These are phyloP conservation scores for Brachionus rubens DNA, from an alignment of 1,140 invertebrate species.

Conservation along the genomic window DNA sequence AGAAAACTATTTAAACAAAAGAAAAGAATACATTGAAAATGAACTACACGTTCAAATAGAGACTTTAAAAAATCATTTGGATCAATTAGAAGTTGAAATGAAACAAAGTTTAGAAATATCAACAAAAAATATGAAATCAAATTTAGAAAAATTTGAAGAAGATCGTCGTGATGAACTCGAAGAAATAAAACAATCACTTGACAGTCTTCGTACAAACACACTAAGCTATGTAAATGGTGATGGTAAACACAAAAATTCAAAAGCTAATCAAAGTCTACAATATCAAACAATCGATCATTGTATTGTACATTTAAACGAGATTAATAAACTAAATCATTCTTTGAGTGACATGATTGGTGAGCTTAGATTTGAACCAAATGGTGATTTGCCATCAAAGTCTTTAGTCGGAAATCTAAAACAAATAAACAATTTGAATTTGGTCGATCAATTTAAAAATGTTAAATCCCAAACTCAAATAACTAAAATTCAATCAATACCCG, in stretches of 20 bases:
- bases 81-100: slow-evolving; percentile 7
- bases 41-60: slow-evolving; percentile 23
- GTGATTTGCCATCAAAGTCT: slow-evolving; percentile 1
- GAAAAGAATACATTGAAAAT: slow-evolving; percentile 10
- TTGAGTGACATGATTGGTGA: slow-evolving; percentile 29
- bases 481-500: background rate
- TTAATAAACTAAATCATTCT: background rate
- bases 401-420: slow-evolving; percentile 35
- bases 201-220: background rate
- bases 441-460: slow-evolving; percentile 28
- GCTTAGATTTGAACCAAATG: slow-evolving; percentile 43
- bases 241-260: background rate
- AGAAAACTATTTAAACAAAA: slow-evolving; percentile 11
- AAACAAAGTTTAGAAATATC: slow-evolving; percentile 2
- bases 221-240: background rate
- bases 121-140: background rate
- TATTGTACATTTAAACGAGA: background rate
- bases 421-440: slow-evolving; percentile 24
- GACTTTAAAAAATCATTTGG: slow-evolving; percentile 21
- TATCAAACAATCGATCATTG: background rate
- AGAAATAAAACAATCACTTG: background rate
- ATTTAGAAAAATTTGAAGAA: slow-evolving; percentile 36
- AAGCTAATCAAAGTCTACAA: background rate
- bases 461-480: slow-evolving; percentile 27
- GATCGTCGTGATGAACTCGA: background rate